phyloP scores from a whole-genome alignment of 2,113 vertebrate genomes.

The Beaufortia kweichowensis region DNA sequence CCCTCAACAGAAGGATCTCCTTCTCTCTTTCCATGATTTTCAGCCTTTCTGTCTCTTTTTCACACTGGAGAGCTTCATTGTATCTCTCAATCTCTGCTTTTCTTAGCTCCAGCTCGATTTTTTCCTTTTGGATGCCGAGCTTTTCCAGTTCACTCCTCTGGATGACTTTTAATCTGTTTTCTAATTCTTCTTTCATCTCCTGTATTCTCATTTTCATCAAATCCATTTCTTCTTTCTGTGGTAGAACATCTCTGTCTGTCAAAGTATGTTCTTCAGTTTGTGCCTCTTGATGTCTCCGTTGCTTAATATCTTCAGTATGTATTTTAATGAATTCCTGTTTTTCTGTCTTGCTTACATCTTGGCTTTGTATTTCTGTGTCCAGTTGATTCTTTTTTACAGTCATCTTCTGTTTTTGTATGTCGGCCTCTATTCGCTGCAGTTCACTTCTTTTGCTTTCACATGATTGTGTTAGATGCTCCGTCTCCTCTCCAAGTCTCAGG shows the following conservation, averaged over 20 bases:
- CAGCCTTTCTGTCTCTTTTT: slow-evolving; percentile 20
- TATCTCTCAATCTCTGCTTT: slow-evolving; percentile 36
- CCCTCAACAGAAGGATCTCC: slow-evolving; percentile 46
- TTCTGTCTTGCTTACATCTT: slow-evolving; percentile 20
- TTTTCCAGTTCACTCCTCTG: slow-evolving; percentile 42
- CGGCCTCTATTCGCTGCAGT: slow-evolving; percentile 12
- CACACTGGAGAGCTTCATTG: slow-evolving; percentile 5
- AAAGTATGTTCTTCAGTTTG: slow-evolving; percentile 28
- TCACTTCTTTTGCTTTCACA: slow-evolving; percentile 33
- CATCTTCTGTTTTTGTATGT: not conserved
- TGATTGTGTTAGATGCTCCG: slow-evolving; percentile 28
- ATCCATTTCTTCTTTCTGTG: slow-evolving; percentile 11
- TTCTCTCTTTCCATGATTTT: slow-evolving; percentile 42
- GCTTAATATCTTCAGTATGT: not conserved
- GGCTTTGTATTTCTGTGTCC: not conserved
- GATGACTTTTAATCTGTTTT: slow-evolving; percentile 47
- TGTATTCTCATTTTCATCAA: slow-evolving; percentile 33
- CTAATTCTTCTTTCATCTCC: slow-evolving; percentile 27
- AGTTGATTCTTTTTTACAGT: slow-evolving; percentile 15
- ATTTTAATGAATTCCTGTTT: slow-evolving; percentile 2
- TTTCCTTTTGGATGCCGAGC: slow-evolving; percentile 41
- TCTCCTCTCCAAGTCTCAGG: slow-evolving; percentile 20
- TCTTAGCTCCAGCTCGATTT: slow-evolving; percentile 31
- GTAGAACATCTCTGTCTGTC: not conserved
- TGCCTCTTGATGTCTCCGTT: not conserved